Evolutionary conservation across 2,797 vertebrate species (phyloP), one percentile per base, ranked within the genome.

Genomic region (Eupleurogrammus muticus): DNA sequence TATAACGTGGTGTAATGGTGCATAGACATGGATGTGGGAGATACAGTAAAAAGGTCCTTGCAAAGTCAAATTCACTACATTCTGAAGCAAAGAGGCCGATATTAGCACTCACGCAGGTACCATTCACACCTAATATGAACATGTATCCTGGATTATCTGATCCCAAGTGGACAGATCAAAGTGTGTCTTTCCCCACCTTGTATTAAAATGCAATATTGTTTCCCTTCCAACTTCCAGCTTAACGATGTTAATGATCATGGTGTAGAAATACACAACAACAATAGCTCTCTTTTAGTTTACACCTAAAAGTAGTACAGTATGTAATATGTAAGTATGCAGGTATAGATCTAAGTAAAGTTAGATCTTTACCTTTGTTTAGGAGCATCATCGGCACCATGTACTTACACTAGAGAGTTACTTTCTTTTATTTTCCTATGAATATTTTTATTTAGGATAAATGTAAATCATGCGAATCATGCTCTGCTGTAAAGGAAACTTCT

Each of bases 11-110:
- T 4, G 13, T 73, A 86, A 83, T 77, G 74, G 57, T 66, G 72
- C 79, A 80, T 66, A 54, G 71, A 71, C 10, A 19, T 70, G 61
- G 36, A 51, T 68, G 46, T 51, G 48, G 35, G 42, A 35, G 48
- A 53, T 34, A 51, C 13, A 23, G 36, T 32, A 35, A 42, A 34
- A 40, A 7, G 5, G 14, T 69, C 36, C 10, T 19, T 34, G 19
- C 67, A 79, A 87, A 75, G 83, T 85, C 75, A 81, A 61, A 75
- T 70, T 47, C 69, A 19, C 66, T 63, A 71, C 73, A 68, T 77
- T 46, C 52, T 21, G 51, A 32, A 61, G 79, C 73, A 48, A 7
- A 1, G 23, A 71, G 61, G 67, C 71, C 3, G 67, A 66, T 75
- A 82, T 81, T 75, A 74, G 61, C 65, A 4, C 24, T 63, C 44